These are phyloP conservation scores for Phasia obesa DNA, from an alignment of 2,888 invertebrate genomes.

Conservation along the genomic window DNA sequence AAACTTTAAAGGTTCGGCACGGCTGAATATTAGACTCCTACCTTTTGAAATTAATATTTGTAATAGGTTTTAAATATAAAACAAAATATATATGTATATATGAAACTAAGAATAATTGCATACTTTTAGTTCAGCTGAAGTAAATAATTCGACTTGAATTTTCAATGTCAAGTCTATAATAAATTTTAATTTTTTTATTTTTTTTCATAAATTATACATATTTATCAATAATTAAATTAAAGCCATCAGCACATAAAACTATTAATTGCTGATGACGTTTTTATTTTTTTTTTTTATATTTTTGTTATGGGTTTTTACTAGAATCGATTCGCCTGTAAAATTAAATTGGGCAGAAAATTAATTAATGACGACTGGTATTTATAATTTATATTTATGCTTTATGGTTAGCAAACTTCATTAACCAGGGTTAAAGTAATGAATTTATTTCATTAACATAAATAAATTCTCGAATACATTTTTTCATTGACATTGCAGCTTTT, in stretches of 20 bases:
- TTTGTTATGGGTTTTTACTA: not conserved
- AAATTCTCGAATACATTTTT: not conserved
- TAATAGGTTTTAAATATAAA: too few species aligned
- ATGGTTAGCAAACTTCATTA: slow-evolving; percentile 9
- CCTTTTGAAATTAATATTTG: too few species aligned
- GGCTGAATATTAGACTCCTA: too few species aligned
- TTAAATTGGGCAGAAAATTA: slow-evolving; percentile 11
- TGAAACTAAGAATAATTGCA: too few species aligned
- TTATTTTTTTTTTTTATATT: not conserved
- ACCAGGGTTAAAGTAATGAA: slow-evolving; percentile 25
- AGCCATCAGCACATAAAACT: slow-evolving; percentile 5
- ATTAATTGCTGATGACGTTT: slow-evolving; percentile 37
- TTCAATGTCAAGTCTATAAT: slow-evolving; percentile 61
- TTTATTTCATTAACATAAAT: not conserved
- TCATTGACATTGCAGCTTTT: not conserved
- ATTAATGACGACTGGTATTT: not conserved
- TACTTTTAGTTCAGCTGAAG: too few species aligned
- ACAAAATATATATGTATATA: too few species aligned
- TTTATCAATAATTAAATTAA: slow-evolving; percentile 35
- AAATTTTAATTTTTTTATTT: slow-evolving; percentile 1
- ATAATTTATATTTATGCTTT: not conserved
- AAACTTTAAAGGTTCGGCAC: too few species aligned
- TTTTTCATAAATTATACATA: too few species aligned
- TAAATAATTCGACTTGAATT: not conserved
- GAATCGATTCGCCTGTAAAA: not conserved